These are phyloP conservation scores for Larimichthys crocea DNA, from an alignment of 2,113 vertebrate genomes.

Conservation along the genomic window DNA sequence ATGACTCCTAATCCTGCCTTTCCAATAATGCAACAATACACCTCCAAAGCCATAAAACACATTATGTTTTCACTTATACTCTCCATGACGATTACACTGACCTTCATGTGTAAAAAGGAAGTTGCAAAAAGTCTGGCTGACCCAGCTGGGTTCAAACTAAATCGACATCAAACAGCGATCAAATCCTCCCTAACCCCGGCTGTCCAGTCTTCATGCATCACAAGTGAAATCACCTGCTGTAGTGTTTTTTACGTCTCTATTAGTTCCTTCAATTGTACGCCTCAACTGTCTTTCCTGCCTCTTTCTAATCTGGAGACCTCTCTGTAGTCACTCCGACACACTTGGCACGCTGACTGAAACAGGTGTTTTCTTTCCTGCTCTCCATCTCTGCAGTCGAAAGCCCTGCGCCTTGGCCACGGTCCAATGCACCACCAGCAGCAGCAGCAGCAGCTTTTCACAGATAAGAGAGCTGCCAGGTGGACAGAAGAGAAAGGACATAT, in stretches of 20 bases:
- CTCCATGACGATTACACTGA: not conserved
- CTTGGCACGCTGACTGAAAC: slow-evolving; percentile 28
- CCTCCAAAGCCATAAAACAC: not conserved
- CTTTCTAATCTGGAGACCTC: not conserved
- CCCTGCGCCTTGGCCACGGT: slow-evolving; percentile 22
- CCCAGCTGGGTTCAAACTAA: not conserved
- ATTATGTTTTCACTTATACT: not conserved
- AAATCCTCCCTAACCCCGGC: not conserved
- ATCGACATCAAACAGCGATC: not conserved
- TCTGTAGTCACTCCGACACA: slow-evolving; percentile 6
- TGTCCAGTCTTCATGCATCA: not conserved
- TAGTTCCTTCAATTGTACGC: not conserved
- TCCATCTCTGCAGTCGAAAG: slow-evolving; percentile 21
- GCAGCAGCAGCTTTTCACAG: slow-evolving; percentile 17
- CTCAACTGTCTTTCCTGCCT: not conserved
- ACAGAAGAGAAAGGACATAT: slow-evolving; percentile 61
- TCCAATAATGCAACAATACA: not conserved
- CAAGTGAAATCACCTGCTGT: not conserved
- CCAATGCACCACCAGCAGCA: slow-evolving; percentile 13
- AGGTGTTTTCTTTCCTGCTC: slow-evolving; percentile 37
- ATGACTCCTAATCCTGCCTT: not conserved
- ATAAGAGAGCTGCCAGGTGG: slow-evolving; percentile 50
- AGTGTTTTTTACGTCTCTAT: not conserved
- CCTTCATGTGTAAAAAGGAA: not conserved
- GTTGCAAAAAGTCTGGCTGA: not conserved